Evolutionary conservation across 2,888 invertebrate genomes (phyloP).

Genomic region (Ceratothoa steindachneri): DNA sequence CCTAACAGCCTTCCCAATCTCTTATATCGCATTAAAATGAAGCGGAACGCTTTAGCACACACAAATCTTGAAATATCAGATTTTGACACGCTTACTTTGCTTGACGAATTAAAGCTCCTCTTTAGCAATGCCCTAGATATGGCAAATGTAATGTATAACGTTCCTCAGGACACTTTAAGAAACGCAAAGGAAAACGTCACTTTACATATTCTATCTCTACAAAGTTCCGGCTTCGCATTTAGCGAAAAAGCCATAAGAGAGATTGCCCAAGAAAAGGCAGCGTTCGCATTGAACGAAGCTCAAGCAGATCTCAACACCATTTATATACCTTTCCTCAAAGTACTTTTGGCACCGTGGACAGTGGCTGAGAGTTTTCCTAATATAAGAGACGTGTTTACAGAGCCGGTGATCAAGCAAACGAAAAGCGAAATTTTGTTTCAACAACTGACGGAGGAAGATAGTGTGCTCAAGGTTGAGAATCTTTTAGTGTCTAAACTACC

Average conservation of each 20-base stretch:
- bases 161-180: background rate
- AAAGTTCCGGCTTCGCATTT: background rate
- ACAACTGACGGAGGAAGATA: background rate
- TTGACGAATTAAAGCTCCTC: background rate
- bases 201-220: background rate
- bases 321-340: background rate
- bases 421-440: background rate
- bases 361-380: background rate
- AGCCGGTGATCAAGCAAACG: background rate
- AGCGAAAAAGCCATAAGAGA: background rate
- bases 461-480: background rate
- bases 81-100: background rate
- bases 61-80: background rate
- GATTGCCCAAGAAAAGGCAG: background rate
- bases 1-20: background rate
- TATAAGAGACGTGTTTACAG: background rate
- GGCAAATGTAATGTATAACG: background rate
- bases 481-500: background rate
- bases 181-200: background rate
- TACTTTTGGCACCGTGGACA: background rate
- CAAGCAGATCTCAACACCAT: background rate
- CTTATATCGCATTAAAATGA: constrained; percentile 1
- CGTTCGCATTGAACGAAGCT: background rate
- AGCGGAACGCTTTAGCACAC: background rate
- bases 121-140: background rate